Evolutionary conservation across 2,797 vertebrate genomes (phyloP).

Genomic region (Premnoplex brunnescens): DNA sequence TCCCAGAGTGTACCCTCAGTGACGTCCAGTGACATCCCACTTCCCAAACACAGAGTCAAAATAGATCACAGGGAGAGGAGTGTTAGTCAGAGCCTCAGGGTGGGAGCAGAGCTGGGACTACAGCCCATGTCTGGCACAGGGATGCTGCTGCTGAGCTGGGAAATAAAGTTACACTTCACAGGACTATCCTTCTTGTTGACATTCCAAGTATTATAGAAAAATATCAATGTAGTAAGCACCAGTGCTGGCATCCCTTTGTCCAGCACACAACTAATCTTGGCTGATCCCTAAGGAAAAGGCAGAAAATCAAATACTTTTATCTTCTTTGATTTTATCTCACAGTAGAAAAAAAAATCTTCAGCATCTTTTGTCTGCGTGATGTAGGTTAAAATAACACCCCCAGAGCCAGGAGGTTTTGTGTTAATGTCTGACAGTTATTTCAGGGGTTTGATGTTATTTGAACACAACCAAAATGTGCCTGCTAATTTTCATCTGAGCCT

Average conservation of each 20-base stretch:
- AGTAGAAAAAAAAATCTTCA: neutral
- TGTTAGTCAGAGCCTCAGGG: neutral
- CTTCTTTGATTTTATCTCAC: neutral
- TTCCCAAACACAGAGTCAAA: neutral
- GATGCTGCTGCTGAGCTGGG: neutral
- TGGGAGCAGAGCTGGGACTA: neutral
- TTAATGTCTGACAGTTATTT: conserved; percentile 16
- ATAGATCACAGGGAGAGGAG: neutral
- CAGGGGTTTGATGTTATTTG: neutral
- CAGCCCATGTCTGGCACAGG: neutral
- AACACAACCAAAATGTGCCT: neutral
- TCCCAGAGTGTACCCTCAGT: neutral
- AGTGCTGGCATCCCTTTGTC: neutral
- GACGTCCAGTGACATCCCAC: neutral
- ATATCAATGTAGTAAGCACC: fast-evolving
- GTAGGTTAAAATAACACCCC: conserved; percentile 18
- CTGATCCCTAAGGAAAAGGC: neutral
- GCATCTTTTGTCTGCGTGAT: neutral
- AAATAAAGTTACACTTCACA: neutral
- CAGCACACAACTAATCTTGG: neutral
- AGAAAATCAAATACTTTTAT: neutral
- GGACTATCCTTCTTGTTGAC: neutral
- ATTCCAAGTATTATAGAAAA: neutral
- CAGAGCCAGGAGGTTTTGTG: neutral
- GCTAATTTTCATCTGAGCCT: neutral